These are phyloP conservation scores for Myopa tessellatipennis DNA, from an alignment of 2,888 invertebrate genomes.

Conservation along the genomic window DNA sequence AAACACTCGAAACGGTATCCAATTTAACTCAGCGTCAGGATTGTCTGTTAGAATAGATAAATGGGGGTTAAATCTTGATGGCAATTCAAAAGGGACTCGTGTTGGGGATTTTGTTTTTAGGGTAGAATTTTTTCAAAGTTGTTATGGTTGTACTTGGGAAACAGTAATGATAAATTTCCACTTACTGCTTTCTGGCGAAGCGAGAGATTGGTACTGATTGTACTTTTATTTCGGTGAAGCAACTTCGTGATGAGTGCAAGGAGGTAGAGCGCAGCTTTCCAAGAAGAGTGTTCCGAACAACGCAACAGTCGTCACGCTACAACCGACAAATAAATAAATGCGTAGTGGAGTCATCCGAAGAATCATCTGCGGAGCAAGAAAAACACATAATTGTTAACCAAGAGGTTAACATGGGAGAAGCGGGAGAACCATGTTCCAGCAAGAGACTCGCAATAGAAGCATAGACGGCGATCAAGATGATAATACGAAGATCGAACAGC, in stretches of 20 bases:
- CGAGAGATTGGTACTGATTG: constrained; percentile 13
- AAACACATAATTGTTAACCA: neutral
- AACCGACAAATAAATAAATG: neutral
- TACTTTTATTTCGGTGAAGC: neutral
- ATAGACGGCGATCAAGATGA: too few relatives aligned
- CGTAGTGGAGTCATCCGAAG: neutral
- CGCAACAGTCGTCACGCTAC: neutral
- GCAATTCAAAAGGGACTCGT: neutral
- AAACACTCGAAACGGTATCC: too few relatives aligned
- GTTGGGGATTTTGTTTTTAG: constrained; percentile 3
- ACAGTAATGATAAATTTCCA: neutral
- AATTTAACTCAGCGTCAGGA: too few relatives aligned
- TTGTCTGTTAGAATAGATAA: neutral
- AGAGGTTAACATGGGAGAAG: constrained; percentile 10
- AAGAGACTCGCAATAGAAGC: too few relatives aligned
- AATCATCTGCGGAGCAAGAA: neutral
- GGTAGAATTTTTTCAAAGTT: constrained; percentile 6
- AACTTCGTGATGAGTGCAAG: neutral
- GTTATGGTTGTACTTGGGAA: neutral
- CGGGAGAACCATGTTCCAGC: neutral
- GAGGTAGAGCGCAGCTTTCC: neutral
- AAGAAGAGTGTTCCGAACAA: neutral
- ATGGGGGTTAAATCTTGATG: neutral
- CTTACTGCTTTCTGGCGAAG: neutral
- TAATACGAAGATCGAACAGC: too few relatives aligned